Evolutionary conservation across 2,113 vertebrate species (phyloP).

Genomic region (Gnathonemus echidnorhynchus): DNA sequence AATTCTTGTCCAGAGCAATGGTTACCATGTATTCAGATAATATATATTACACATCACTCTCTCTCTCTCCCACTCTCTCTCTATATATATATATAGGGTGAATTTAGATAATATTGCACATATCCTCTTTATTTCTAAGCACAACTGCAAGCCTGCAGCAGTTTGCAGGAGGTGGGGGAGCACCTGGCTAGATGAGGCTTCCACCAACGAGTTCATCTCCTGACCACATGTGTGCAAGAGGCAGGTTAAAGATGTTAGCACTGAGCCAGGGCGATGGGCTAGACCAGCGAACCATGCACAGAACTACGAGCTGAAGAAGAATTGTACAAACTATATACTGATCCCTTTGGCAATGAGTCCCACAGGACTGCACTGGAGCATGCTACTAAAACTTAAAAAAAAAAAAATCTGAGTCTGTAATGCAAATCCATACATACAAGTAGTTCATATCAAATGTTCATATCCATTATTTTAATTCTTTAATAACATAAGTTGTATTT

Average conservation of each 20-base stretch:
- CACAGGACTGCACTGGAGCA: not conserved
- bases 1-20: not conserved
- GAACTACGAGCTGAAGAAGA: not conserved
- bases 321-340: not conserved
- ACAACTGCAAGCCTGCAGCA: not conserved
- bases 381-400: not conserved
- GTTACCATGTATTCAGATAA: not conserved
- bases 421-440: slow-evolving; percentile 54
- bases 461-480: slow-evolving; percentile 48
- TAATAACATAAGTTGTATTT: slow-evolving; percentile 45
- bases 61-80: not conserved
- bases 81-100: not conserved
- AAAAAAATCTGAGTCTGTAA: slow-evolving; percentile 26
- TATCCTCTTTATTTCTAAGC: not conserved
- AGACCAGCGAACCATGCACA: not conserved
- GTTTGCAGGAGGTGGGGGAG: not conserved
- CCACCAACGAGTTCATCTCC: not conserved
- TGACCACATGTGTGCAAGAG: not conserved
- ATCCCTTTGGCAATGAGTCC: slow-evolving; percentile 10
- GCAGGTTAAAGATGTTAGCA: not conserved
- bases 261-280: not conserved
- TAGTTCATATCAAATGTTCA: slow-evolving; percentile 59
- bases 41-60: not conserved
- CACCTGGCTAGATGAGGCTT: not conserved
- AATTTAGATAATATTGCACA: slow-evolving; percentile 3